Evolutionary conservation across 2,888 invertebrate genomes (phyloP).

Genomic region (Campaea margaritaria): DNA sequence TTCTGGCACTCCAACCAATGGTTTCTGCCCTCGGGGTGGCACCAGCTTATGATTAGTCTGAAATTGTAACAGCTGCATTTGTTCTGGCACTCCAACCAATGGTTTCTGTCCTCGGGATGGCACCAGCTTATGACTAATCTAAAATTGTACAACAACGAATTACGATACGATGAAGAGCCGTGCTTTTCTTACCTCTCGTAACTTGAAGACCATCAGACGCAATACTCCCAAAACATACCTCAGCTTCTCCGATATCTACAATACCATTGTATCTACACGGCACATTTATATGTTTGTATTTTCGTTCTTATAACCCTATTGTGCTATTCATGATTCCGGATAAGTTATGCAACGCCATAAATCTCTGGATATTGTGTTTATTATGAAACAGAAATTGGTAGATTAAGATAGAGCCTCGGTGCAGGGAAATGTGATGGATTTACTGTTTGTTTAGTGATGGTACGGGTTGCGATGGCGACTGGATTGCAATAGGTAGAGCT

Average conservation of each 20-base stretch:
- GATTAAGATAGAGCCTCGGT: conserved; percentile 62
- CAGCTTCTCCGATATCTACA: conserved; percentile 4
- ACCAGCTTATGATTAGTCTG: no score
- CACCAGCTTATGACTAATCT: no score
- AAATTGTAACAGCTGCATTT: no score
- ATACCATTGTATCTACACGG: not conserved
- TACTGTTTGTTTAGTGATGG: conserved; percentile 46
- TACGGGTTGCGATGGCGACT: conserved; percentile 41
- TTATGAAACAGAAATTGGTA: conserved; percentile 63
- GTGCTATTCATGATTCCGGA: conserved; percentile 31
- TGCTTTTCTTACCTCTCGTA: not conserved
- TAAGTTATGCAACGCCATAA: conserved; percentile 62
- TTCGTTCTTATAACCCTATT: conserved; percentile 13
- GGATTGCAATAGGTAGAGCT: not conserved
- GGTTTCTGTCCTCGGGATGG: no score
- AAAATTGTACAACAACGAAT: no score
- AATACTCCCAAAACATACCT: conserved; percentile 6
- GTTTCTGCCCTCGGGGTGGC: no score
- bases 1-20: no score
- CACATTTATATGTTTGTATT: not conserved
- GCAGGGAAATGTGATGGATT: conserved; percentile 49
- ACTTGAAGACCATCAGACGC: conserved; percentile 7
- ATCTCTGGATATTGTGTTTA: conserved; percentile 56
- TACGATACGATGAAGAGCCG: no score
- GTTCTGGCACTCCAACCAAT: no score